Percentiles rank a stretch among this genome's conserved stretches.
Evolutionary conservation across 2,113 vertebrate species (phyloP).

Genomic region (Dasyurus viverrinus): DNA sequence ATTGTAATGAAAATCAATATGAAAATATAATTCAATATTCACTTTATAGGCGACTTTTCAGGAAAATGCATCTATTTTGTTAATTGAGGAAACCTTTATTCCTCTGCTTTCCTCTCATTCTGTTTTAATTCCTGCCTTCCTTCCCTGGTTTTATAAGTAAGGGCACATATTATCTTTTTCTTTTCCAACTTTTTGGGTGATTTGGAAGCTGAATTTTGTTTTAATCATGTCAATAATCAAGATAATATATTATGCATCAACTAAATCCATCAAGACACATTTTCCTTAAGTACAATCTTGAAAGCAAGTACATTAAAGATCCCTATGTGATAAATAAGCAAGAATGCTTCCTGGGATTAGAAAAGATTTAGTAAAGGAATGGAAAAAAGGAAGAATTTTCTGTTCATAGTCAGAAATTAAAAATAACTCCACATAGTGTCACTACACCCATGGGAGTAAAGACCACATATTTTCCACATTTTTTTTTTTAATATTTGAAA

Average conservation of each 20-base stretch:
- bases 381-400: not conserved
- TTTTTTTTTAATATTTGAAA: not conserved
- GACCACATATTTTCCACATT: not conserved
- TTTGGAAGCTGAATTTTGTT: constrained; percentile 20
- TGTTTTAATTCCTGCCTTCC: too few species aligned
- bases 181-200: constrained; percentile 22
- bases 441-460: not conserved
- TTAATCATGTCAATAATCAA: not conserved
- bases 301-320: not conserved
- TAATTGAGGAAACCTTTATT: too few species aligned
- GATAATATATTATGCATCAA: constrained; percentile 13
- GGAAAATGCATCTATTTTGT: too few species aligned
- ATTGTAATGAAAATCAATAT: too few species aligned
- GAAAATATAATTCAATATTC: too few species aligned
- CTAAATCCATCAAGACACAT: not conserved
- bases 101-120: too few species aligned
- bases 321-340: not conserved
- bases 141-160: too few species aligned
- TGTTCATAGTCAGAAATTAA: not conserved
- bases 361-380: constrained; percentile 35
- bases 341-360: not conserved
- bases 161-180: not conserved
- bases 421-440: not conserved
- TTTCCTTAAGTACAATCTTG: not conserved
- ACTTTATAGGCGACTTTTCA: too few species aligned